Conservation (phyloP, 2,888 invertebrate genomes). For the Toxonevra muliebris region DNA sequence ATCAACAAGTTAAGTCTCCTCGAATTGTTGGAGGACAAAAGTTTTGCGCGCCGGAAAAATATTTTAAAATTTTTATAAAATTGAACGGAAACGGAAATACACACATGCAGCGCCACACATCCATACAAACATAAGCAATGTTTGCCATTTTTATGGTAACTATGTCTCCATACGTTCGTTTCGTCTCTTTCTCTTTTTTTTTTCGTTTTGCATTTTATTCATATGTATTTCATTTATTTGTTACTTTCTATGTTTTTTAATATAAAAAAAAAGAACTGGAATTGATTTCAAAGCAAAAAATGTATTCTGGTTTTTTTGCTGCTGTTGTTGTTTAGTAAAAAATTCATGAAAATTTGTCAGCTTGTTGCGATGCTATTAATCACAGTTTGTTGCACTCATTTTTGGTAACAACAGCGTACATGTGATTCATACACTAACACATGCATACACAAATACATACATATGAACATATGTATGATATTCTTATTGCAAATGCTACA, state of each 20-base stretch:
- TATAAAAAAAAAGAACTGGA: slow-evolving; percentile 33
- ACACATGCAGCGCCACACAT: slow-evolving; percentile 9
- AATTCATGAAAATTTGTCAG: slow-evolving; percentile 59
- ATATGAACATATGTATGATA: slow-evolving; percentile 6
- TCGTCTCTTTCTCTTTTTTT: too few relatives aligned
- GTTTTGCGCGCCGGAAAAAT: slow-evolving; percentile 20
- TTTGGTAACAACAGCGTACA: slow-evolving; percentile 5
- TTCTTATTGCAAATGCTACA: slow-evolving; percentile 11
- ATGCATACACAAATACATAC: neutral
- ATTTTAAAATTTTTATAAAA: slow-evolving; percentile 38
- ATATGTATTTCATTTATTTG: too few relatives aligned
- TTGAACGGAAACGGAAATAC: slow-evolving; percentile 32
- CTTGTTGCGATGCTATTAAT: slow-evolving; percentile 51
- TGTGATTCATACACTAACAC: slow-evolving; percentile 7
- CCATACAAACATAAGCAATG: too few relatives aligned
- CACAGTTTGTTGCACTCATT: slow-evolving; percentile 47
- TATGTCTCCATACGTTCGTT: too few relatives aligned
- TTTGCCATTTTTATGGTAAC: too few relatives aligned
- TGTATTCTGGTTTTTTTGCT: neutral
- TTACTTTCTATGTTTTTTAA: too few relatives aligned
- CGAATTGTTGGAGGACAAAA: slow-evolving; percentile 49
- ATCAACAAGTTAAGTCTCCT: slow-evolving; percentile 57
- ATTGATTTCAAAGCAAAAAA: slow-evolving; percentile 44
- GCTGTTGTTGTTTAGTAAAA: slow-evolving; percentile 45
- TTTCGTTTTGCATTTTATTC: too few relatives aligned